These are phyloP conservation scores for Lamellibrachia satsuma DNA, from an alignment of 2,888 invertebrate species.

Conservation along the genomic window DNA sequence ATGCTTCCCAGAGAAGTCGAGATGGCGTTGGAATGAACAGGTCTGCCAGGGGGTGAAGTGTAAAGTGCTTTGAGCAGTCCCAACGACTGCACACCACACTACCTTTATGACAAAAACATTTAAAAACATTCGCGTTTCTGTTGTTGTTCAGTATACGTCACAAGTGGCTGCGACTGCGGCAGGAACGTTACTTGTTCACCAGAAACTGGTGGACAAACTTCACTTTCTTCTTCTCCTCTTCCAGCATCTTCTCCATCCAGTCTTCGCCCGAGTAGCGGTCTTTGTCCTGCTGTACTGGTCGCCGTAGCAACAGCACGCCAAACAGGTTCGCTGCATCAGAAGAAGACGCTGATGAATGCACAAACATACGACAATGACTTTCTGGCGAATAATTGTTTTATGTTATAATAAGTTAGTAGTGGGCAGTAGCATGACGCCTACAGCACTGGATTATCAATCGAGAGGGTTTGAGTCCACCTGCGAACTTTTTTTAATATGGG, in stretches of 20 bases:
- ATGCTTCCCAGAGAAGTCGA: no score
- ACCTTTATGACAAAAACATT: no score
- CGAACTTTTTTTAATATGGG: no score
- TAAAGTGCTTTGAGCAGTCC: no score
- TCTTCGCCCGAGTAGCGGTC: constrained; percentile 5
- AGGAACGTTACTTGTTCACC: background rate
- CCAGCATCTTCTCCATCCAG: background rate
- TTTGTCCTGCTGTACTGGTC: background rate
- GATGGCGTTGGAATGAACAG: no score
- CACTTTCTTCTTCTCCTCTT: background rate
- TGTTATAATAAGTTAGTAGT: background rate
- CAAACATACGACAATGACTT: background rate
- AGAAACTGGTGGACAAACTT: background rate
- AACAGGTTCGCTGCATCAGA: background rate
- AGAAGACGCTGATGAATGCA: background rate
- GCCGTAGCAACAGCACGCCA: background rate
- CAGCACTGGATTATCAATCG: no score
- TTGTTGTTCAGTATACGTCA: background rate
- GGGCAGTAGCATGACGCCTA: no score
- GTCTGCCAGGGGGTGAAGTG: no score
- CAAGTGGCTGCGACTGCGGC: background rate
- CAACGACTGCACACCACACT: no score
- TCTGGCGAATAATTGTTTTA: background rate
- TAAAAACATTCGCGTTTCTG: no score
- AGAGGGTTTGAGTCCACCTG: no score